phyloP scores from a whole-genome alignment of 2,113 vertebrate genomes.

The Anoplopoma fimbria region DNA sequence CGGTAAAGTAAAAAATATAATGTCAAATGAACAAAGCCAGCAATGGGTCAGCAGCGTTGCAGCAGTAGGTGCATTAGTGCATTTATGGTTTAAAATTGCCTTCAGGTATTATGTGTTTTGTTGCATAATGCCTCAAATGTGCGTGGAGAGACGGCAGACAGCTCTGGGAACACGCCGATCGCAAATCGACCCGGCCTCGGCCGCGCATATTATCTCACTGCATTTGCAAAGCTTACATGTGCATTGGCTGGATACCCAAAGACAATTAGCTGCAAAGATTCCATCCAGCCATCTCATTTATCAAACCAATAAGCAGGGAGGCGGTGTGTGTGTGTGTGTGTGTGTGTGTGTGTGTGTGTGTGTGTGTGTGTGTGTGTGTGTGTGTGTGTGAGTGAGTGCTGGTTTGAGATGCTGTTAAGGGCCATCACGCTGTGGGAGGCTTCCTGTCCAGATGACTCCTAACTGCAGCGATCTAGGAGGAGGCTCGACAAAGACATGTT shows the following conservation, averaged over 20 bases:
- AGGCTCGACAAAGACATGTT: slow-evolving; percentile 28
- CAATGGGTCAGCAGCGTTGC: slow-evolving; percentile 1
- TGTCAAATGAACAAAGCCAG: slow-evolving; percentile 4
- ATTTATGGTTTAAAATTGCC: slow-evolving; percentile 44
- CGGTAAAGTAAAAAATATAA: not conserved
- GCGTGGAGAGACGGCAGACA: slow-evolving; percentile 25
- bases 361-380: not conserved
- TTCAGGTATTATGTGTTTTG: slow-evolving; percentile 51
- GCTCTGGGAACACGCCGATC: slow-evolving; percentile 46
- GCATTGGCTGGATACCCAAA: slow-evolving; percentile 42
- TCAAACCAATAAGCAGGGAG: slow-evolving; percentile 62
- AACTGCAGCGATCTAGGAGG: slow-evolving; percentile 44
- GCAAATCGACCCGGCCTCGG: slow-evolving; percentile 28
- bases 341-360: not conserved
- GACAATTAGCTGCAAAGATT: slow-evolving; percentile 65
- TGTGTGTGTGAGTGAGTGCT: slow-evolving; percentile 14
- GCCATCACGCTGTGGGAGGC: slow-evolving; percentile 58
- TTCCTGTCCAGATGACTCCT: slow-evolving; percentile 68
- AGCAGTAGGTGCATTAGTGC: slow-evolving; percentile 30
- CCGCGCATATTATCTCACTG: slow-evolving; percentile 52
- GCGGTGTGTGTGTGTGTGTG: slow-evolving; percentile 10
- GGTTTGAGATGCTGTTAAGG: slow-evolving; percentile 40
- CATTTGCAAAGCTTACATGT: slow-evolving; percentile 60
- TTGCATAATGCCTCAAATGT: slow-evolving; percentile 58
- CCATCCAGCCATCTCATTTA: slow-evolving; percentile 56